Evolutionary conservation across 1,140 invertebrate genomes (phyloP).

Genomic region (Nylanderia fulva): DNA sequence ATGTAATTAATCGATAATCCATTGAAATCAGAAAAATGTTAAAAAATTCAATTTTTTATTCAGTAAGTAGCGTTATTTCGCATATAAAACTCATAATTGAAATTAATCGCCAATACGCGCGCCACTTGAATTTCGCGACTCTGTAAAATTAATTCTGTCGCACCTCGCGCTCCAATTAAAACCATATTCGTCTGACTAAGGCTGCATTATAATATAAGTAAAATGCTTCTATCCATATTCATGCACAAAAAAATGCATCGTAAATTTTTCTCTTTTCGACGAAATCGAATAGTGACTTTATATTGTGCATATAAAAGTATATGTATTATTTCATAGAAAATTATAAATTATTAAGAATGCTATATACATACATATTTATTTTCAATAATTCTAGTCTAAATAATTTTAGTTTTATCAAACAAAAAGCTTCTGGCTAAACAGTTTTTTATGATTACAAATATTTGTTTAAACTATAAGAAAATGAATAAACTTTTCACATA

Average conservation of each 20-base stretch:
- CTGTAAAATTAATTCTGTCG: conserved; percentile 29
- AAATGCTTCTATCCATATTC: background rate
- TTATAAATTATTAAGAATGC: too few relatives aligned
- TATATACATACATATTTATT: too few relatives aligned
- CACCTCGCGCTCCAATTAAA: conserved; percentile 17
- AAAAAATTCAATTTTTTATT: conserved; percentile 38
- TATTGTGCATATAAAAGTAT: too few relatives aligned
- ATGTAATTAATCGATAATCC: background rate
- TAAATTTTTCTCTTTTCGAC: background rate
- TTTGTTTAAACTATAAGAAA: too few relatives aligned
- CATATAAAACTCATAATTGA: conserved; percentile 14
- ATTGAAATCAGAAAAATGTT: background rate
- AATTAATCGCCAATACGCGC: conserved; percentile 21
- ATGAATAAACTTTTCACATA: too few relatives aligned
- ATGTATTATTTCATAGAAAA: too few relatives aligned
- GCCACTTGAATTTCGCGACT: background rate
- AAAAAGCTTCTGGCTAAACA: too few relatives aligned
- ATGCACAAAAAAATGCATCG: background rate
- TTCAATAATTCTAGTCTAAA: too few relatives aligned
- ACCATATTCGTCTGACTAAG: background rate
- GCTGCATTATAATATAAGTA: background rate
- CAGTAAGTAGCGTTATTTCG: background rate
- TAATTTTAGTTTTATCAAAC: too few relatives aligned
- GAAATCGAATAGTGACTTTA: background rate
- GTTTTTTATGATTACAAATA: too few relatives aligned